Evolutionary conservation across 2,113 vertebrate genomes (phyloP), one percentile per base, ranked within the genome.

Genomic region (Upupa epops): DNA sequence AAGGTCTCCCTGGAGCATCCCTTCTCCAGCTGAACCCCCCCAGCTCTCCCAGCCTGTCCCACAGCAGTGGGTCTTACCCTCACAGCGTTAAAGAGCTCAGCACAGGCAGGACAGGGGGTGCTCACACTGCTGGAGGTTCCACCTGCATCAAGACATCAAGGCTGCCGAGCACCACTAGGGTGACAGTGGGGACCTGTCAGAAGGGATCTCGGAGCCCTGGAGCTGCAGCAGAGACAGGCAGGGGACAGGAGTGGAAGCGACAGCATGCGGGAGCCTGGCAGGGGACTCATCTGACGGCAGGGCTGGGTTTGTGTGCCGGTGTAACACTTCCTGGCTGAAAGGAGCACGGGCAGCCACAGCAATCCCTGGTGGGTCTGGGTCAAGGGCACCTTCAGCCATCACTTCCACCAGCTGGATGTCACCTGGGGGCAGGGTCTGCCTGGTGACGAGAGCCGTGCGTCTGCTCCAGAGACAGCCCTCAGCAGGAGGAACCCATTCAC

Each of bases 121-220:
- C 60, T 37, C 13, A 18, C 1, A 2, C 24, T 1, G 1, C 3
- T 5, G 1, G 10, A 4, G 48, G 20, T 9, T 21, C 16, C 49
- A 5, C 24, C 66, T 9, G 29, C 52, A 1, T 3, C 1, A 8
- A 28, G 64, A 4, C 1, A 40, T 12, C 2, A 21, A 19, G 46
- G 48, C 25, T 29, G 34, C 17, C 13, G 49, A 17, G 79, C 34
- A 6, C 56, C 2, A 40, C 46, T 55, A 37, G 73, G 28, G 13
- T 8, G 49, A 32, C 37, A 32, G 48, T 74, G 83, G 19, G 70
- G 91, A 51, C 85, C 37, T 21, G 19, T 42, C n/a, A 13, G 54
- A 19, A 14, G 68, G 45, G 45, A 24, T 16, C 1, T 6, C 49
- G 25, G 11, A 17, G 34, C 16, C 32, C 45, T 12, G 45, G 22